Percentiles rank a stretch among this genome's conserved stretches.
Evolutionary conservation across 2,113 vertebrate genomes (phyloP).

Genomic region (Scomber japonicus): DNA sequence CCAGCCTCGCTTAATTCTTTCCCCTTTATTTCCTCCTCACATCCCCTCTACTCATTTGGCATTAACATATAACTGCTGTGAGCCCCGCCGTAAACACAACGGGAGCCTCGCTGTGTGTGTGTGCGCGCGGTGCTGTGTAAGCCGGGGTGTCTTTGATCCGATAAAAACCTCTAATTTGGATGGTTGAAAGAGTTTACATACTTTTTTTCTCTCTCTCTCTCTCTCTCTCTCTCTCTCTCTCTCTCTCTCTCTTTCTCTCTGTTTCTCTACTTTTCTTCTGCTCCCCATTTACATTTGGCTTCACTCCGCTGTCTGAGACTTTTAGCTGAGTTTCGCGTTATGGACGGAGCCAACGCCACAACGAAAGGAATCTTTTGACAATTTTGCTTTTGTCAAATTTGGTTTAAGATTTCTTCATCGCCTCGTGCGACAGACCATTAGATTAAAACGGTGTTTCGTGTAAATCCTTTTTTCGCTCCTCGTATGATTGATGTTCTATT

Average conservation of each 20-base stretch:
- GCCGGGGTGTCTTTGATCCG: constrained; percentile 72
- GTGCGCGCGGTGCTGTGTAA: constrained; percentile 47
- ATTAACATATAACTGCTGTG: constrained; percentile 80
- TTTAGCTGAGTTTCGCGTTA: constrained; percentile 8
- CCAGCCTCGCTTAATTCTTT: constrained; percentile 60
- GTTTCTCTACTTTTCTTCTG: constrained; percentile 40
- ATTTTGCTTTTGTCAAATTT: constrained; percentile 68
- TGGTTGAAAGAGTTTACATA: constrained; percentile 76
- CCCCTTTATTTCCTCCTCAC: constrained; percentile 47
- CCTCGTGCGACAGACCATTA: constrained; percentile 60
- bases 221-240: too few species aligned
- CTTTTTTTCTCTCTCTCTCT: constrained; percentile 9
- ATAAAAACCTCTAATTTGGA: constrained; percentile 82
- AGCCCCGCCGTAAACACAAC: constrained; percentile 61
- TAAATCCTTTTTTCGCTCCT: constrained; percentile 58
- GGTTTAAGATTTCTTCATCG: constrained; percentile 59
- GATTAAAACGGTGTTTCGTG: constrained; percentile 63
- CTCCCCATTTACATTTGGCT: constrained; percentile 70
- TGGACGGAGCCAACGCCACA: constrained; percentile 9
- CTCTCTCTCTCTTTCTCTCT: constrained; percentile 2
- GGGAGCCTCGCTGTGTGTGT: constrained; percentile 44
- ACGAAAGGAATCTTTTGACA: constrained; percentile 59
- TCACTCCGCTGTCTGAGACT: constrained; percentile 34
- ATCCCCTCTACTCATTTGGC: constrained; percentile 64
- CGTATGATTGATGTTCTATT: constrained; percentile 72